phyloP scores from a whole-genome alignment of 1,140 invertebrate species.

The Drosophila biarmipes region DNA sequence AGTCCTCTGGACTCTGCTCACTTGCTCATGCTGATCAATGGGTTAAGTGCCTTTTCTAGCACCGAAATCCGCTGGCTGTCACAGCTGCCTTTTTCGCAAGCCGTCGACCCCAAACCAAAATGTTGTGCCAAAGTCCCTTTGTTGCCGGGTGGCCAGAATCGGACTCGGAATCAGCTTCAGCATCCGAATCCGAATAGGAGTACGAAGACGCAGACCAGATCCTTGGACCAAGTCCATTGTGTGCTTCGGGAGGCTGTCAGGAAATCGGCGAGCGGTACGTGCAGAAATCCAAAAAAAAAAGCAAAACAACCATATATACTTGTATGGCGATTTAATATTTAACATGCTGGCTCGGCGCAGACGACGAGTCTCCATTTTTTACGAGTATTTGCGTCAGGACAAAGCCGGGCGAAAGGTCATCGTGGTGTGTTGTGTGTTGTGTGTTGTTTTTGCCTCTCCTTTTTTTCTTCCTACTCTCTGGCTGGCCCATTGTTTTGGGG shows the following conservation, averaged over 20 bases:
- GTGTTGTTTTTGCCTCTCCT: not conserved
- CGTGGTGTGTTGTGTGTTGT: constrained; percentile 7
- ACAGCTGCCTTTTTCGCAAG: constrained; percentile 44
- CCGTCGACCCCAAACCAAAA: constrained; percentile 17
- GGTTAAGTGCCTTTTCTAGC: constrained; percentile 18
- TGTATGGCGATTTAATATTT: constrained; percentile 59
- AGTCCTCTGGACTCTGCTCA: not conserved
- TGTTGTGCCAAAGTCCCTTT: constrained; percentile 24
- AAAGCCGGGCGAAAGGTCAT: constrained; percentile 66
- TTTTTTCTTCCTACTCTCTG: not conserved
- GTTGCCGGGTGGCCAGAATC: constrained; percentile 41
- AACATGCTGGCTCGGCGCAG: constrained; percentile 56
- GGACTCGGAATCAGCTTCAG: constrained; percentile 13
- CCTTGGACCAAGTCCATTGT: constrained; percentile 40
- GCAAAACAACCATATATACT: constrained; percentile 23
- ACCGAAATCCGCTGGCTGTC: constrained; percentile 31
- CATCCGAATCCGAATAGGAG: constrained; percentile 6
- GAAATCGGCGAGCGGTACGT: constrained; percentile 22
- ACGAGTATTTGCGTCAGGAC: constrained; percentile 74
- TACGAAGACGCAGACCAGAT: constrained; percentile 20
- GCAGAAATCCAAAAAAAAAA: constrained; percentile 21
- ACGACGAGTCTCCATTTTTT: constrained; percentile 59
- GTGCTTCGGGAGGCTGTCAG: constrained; percentile 31
- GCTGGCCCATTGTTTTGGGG: constrained; percentile 53
- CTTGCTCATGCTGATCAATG: constrained; percentile 7